Percentiles rank a stretch among this genome's conserved stretches.
Conservation (phyloP, 2,113 vertebrate species). For the Parotia lawesii region DNA sequence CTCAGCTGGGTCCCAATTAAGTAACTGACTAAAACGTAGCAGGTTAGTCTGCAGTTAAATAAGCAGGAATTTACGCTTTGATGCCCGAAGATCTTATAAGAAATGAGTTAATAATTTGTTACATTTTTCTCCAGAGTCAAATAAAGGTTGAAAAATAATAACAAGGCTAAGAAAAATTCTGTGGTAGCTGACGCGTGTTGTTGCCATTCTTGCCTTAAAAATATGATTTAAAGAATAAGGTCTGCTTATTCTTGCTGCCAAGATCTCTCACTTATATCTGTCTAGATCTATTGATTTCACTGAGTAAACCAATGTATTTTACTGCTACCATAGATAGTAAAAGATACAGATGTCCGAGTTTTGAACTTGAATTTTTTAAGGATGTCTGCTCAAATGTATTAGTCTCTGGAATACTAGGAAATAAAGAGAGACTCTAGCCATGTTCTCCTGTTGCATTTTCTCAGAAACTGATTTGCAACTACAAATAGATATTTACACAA, state of each 20-base stretch:
- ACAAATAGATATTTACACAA: neutral
- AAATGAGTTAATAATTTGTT: neutral
- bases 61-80: neutral
- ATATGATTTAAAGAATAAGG: neutral
- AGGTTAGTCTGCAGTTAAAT: neutral
- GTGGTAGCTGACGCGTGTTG: neutral
- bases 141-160: neutral
- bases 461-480: neutral
- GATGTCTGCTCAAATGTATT: neutral
- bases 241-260: neutral
- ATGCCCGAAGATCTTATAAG: neutral
- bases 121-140: neutral
- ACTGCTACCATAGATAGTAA: neutral
- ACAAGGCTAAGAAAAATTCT: neutral
- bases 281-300: neutral
- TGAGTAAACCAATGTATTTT: neutral
- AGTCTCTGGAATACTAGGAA: neutral
- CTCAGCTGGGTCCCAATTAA: neutral
- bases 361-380: neutral
- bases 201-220: neutral
- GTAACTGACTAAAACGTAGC: neutral
- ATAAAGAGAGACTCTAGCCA: neutral
- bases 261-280: neutral
- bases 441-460: neutral
- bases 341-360: neutral